phyloP scores from a whole-genome alignment of 1,140 invertebrate genomes.

The Drepana arcuata region DNA sequence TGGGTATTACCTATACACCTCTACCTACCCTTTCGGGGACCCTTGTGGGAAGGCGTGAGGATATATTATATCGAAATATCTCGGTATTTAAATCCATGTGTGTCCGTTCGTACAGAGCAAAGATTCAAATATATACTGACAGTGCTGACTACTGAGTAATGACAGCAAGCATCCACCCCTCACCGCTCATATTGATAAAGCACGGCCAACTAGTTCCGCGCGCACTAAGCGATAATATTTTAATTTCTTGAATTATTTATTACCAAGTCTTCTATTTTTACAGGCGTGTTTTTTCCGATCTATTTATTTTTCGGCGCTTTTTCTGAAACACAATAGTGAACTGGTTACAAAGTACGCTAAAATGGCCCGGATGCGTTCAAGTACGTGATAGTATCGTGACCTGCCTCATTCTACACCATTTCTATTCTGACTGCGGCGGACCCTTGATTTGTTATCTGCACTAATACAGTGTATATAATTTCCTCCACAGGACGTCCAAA shows the following conservation, averaged over 20 bases:
- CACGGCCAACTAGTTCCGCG: neutral
- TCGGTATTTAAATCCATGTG: too few species aligned
- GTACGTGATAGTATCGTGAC: slow-evolving; percentile 19
- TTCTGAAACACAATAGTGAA: neutral
- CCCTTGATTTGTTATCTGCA: slow-evolving; percentile 30
- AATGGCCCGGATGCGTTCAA: slow-evolving; percentile 19
- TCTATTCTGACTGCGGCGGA: slow-evolving; percentile 22
- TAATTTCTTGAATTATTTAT: too few species aligned
- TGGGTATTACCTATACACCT: too few species aligned
- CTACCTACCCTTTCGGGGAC: too few species aligned
- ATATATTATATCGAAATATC: too few species aligned
- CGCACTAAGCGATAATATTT: neutral
- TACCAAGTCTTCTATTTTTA: too few species aligned
- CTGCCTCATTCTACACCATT: slow-evolving; percentile 25
- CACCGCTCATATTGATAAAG: neutral
- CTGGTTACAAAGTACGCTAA: slow-evolving; percentile 6
- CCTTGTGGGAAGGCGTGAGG: too few species aligned
- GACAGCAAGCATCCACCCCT: too few species aligned
- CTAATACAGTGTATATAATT: slow-evolving; percentile 30
- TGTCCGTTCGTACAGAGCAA: too few species aligned
- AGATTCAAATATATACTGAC: too few species aligned
- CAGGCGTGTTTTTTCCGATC: too few species aligned
- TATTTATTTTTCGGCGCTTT: neutral
- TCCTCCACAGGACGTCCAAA: slow-evolving; percentile 5
- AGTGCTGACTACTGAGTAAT: too few species aligned